Evolutionary conservation across 2,888 invertebrate species (phyloP).

Genomic region (Mimumesa dahlbomi): DNA sequence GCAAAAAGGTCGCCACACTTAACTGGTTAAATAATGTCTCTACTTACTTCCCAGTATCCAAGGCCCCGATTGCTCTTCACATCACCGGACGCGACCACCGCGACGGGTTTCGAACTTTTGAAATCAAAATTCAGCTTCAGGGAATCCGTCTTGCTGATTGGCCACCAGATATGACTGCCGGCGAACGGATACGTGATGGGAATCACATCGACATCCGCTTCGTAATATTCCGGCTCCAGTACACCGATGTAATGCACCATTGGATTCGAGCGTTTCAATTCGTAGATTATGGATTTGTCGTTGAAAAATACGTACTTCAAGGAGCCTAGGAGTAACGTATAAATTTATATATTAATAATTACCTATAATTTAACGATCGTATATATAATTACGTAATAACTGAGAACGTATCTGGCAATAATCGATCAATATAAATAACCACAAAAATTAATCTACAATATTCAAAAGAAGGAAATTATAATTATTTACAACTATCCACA

Average conservation of each 20-base stretch:
- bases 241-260: conserved; percentile 92
- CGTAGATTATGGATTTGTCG: conserved; percentile 94
- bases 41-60: conserved; percentile 92
- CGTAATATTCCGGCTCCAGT: conserved; percentile 90
- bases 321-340: conserved; percentile 85
- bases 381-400: too few species aligned
- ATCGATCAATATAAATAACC: too few species aligned
- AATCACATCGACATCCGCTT: conserved; percentile 91
- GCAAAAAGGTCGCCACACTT: too few species aligned
- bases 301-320: conserved; percentile 96
- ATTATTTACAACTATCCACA: too few species aligned
- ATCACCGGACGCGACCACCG: conserved; percentile 92
- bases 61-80: conserved; percentile 86
- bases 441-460: too few species aligned
- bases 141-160: conserved; percentile 87
- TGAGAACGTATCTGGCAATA: too few species aligned
- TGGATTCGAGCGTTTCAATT: conserved; percentile 91
- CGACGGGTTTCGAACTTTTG: conserved; percentile 91
- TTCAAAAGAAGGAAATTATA: too few species aligned
- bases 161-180: conserved; percentile 95
- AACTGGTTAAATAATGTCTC: too few species aligned
- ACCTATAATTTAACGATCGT: too few species aligned
- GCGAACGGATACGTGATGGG: conserved; percentile 96
- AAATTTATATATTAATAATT: not conserved
- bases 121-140: conserved; percentile 92